Evolutionary conservation across 2,797 vertebrate species (phyloP).

Genomic region (Zalophus californianus): DNA sequence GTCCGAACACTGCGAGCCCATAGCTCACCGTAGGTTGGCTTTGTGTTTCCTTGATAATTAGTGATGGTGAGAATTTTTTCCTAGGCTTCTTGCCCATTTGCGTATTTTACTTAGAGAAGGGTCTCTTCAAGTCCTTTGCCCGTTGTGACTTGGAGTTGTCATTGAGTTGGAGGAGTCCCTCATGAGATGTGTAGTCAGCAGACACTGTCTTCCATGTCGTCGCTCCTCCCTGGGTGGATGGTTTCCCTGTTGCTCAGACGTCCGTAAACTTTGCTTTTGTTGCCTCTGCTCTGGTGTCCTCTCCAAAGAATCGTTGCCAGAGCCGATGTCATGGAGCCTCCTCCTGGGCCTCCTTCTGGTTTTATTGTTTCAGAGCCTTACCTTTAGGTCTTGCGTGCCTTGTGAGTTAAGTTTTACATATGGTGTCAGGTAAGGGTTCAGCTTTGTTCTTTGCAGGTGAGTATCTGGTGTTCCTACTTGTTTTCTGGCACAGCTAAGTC

Average conservation of each 20-base stretch:
- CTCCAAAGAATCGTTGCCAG: not conserved
- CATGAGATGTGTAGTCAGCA: too few relatives aligned
- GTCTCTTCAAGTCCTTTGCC: not conserved
- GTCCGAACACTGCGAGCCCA: not conserved
- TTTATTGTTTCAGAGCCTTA: not conserved
- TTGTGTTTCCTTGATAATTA: not conserved
- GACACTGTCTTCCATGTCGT: not conserved
- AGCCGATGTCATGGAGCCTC: not conserved
- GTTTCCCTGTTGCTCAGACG: not conserved
- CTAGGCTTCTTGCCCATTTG: not conserved
- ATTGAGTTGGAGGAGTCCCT: not conserved
- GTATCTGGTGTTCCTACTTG: not conserved
- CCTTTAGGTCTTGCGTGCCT: not conserved
- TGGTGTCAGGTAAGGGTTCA: not conserved
- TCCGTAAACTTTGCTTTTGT: not conserved
- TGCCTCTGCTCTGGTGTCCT: not conserved
- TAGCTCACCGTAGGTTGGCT: not conserved
- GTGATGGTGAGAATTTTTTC: not conserved
- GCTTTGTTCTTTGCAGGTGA: not conserved
- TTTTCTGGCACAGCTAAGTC: not conserved
- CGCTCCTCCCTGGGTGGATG: not conserved
- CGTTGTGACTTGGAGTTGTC: not conserved
- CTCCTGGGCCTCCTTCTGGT: not conserved
- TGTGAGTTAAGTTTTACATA: not conserved
- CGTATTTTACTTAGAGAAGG: not conserved